Evolutionary conservation across 2,888 invertebrate species (phyloP).

Genomic region (Drosophila stalkeri): DNA sequence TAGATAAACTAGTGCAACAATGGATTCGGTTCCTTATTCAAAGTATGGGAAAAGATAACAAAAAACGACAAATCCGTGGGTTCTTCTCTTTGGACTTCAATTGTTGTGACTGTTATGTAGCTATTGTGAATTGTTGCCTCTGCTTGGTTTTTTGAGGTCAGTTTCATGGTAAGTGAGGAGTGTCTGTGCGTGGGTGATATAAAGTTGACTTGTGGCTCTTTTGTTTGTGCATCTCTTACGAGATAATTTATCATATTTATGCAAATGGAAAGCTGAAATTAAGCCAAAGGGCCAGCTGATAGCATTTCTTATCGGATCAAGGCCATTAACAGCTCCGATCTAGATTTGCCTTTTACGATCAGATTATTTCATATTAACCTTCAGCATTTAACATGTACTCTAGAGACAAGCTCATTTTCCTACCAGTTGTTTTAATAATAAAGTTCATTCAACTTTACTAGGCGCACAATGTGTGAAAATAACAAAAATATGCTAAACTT

Average conservation of each 20-base stretch:
- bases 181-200: constrained; percentile 29
- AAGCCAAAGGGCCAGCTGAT: constrained; percentile 2
- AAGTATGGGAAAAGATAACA: constrained; percentile 63
- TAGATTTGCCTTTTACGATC: neutral
- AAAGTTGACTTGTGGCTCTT: constrained; percentile 42
- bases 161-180: constrained; percentile 30
- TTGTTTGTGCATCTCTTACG: constrained; percentile 25
- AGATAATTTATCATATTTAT: constrained; percentile 2
- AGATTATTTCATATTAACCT: constrained; percentile 29
- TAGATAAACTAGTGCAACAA: constrained; percentile 40
- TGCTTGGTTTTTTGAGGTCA: constrained; percentile 42
- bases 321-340: neutral
- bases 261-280: constrained; percentile 3
- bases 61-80: constrained; percentile 61
- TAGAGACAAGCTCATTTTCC: constrained; percentile 19
- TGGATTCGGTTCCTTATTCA: constrained; percentile 27
- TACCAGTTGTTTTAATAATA: constrained; percentile 22
- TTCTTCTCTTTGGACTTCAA: constrained; percentile 32
- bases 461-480: constrained; percentile 38
- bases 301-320: constrained; percentile 10
- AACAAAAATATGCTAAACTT: constrained; percentile 62
- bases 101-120: constrained; percentile 35
- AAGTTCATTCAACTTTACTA: constrained; percentile 47
- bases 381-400: constrained; percentile 9
- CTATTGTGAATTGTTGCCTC: constrained; percentile 40